Conservation (phyloP, 2,888 invertebrate species). For the Melitaea athalia region DNA sequence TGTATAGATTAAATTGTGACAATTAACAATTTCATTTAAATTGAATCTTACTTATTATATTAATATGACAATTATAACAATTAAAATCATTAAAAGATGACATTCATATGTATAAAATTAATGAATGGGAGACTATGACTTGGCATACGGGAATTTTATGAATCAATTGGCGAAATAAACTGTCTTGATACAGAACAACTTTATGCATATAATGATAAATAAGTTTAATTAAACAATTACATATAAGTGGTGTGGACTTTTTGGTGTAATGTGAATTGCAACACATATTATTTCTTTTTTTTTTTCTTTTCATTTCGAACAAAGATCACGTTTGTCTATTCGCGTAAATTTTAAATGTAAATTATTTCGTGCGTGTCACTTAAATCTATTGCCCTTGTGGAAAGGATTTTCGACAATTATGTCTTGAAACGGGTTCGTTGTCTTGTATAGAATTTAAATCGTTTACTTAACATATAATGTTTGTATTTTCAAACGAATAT, state of each 20-base stretch:
- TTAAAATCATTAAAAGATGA: conserved; percentile 18
- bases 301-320: conserved; percentile 6
- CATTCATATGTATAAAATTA: conserved; percentile 14
- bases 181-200: neutral
- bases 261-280: no score
- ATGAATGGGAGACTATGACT: conserved; percentile 16
- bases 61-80: conserved; percentile 15
- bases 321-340: conserved; percentile 2
- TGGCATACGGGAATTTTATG: conserved; percentile 5
- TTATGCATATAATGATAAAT: neutral
- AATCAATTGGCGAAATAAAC: neutral
- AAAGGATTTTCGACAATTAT: conserved; percentile 5
- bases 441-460: neutral
- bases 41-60: neutral
- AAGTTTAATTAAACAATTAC: neutral
- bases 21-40: neutral
- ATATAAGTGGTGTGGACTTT: neutral
- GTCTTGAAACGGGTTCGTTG: conserved; percentile 1
- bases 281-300: neutral
- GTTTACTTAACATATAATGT: neutral
- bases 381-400: conserved; percentile 5
- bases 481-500: neutral
- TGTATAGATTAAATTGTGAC: no score
- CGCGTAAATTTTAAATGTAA: conserved; percentile 16
- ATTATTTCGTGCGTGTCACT: conserved; percentile 12